These are phyloP conservation scores for Myrmecobius fasciatus DNA, from an alignment of 2,113 vertebrate species.

Conservation along the genomic window DNA sequence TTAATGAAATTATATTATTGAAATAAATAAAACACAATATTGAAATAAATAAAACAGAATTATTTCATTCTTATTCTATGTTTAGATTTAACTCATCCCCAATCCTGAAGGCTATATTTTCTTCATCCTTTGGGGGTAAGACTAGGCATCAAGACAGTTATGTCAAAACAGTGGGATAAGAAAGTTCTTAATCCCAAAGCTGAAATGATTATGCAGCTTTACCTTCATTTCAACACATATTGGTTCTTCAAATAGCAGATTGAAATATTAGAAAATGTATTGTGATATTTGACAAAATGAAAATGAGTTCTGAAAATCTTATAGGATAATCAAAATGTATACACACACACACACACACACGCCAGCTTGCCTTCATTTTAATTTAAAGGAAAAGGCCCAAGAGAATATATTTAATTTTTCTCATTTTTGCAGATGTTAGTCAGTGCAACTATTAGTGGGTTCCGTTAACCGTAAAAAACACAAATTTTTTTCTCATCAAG, in stretches of 20 bases:
- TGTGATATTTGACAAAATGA: not conserved
- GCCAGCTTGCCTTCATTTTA: not conserved
- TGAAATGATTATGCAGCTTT: not conserved
- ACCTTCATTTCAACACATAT: not conserved
- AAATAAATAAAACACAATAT: not conserved
- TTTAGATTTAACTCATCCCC: not conserved
- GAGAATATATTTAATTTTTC: not conserved
- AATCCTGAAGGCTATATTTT: constrained; percentile 8
- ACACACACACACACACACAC: not conserved
- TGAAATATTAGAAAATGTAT: not conserved
- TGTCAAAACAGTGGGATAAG: constrained; percentile 1
- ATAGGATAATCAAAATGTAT: constrained; percentile 14
- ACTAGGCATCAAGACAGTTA: not conserved
- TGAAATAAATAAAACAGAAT: not conserved
- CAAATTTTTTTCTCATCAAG: not conserved
- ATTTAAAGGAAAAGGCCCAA: not conserved
- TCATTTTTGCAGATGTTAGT: not conserved
- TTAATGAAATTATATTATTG: not conserved
- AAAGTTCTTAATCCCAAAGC: not conserved
- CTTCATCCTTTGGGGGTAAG: not conserved
- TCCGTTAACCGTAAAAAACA: not conserved
- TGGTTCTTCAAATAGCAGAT: constrained; percentile 7
- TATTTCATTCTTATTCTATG: not conserved
- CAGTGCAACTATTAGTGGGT: not conserved
- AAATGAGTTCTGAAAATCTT: constrained; percentile 21